phyloP scores from a whole-genome alignment of 2,888 invertebrate genomes.

The Bugula neritina region DNA sequence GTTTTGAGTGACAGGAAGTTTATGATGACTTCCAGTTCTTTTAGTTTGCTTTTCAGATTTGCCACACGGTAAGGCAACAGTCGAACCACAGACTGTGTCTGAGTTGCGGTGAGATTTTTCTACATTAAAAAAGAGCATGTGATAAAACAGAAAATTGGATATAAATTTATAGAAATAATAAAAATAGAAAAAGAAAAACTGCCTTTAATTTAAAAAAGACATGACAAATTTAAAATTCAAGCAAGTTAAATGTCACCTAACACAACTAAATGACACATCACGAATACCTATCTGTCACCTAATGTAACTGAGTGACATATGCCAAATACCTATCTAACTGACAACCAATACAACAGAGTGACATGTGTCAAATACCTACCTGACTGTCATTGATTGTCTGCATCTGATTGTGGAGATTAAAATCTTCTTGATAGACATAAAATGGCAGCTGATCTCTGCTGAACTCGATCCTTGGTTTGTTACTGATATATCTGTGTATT shows the following conservation, averaged over 20 bases:
- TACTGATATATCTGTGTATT: constrained; percentile 22
- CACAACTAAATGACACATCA: no score
- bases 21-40: constrained; percentile 11
- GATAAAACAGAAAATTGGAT: no score
- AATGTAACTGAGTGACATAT: not conserved
- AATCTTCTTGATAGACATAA: constrained; percentile 26
- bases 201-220: no score
- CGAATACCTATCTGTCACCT: not conserved
- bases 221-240: no score
- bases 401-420: constrained; percentile 25
- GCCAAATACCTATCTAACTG: not conserved
- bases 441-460: constrained; percentile 5
- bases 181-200: no score
- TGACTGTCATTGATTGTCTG: constrained; percentile 15
- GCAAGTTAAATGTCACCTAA: no score
- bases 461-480: constrained; percentile 14
- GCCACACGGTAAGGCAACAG: not conserved
- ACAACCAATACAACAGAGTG: no score
- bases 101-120: not conserved
- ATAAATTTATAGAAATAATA: no score
- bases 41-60: not conserved
- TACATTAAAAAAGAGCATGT: not conserved
- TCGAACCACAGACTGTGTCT: not conserved
- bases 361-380: not conserved
- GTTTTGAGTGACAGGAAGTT: constrained; percentile 23